Evolutionary conservation across 1,140 invertebrate species (phyloP), one percentile per base, ranked within the genome.

Genomic region (Drosophila setifemur): DNA sequence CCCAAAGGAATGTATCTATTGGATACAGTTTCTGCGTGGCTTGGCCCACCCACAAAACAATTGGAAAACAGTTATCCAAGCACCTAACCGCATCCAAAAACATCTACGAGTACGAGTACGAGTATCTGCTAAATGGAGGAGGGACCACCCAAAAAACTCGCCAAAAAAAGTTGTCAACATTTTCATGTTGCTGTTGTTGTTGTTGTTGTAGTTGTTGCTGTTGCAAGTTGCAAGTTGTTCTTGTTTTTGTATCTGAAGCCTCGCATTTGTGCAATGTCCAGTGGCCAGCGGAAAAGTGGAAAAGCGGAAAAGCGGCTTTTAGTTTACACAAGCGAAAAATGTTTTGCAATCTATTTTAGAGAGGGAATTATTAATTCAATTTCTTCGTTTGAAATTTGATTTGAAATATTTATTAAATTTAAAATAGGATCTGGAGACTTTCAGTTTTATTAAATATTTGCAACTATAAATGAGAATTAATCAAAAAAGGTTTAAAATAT

Each of bases 81-180:
- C 48, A 66, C 42, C 43, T 47, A 12, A 31, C n/a, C 7, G n/a
- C n/a, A n/a, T n/a, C n/a, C 11, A 11, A 16, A 52, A 37, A 43
- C 39, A 39, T 11, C 35, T 19, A 7, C 23, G 1, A 11, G n/a
- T n/a, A n/a, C n/a, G n/a, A n/a, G n/a, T 16, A 37, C 33, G 14
- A 37, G 12, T 9, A 16, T 18, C 14, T 18, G 33, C 53, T 23
- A 48, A 48, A 28, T 26, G 12, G 12, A 52, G 42, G 23, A 16
- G 43, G 31, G 14, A 61, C 57, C 57, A 61, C 57, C 63, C 61
- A 66, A 49, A 35, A 66, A 58, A 28, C 50, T n/a, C 58, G 14
- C 25, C 50, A 48, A 69, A 70, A n/a, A 70, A 69, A 71, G 52
- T 71, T 71, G 67, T 71, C 67, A 71, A 71, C 67, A 71, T 71